phyloP scores from a whole-genome alignment of 2,888 invertebrate genomes.

The Papilio protenor region DNA sequence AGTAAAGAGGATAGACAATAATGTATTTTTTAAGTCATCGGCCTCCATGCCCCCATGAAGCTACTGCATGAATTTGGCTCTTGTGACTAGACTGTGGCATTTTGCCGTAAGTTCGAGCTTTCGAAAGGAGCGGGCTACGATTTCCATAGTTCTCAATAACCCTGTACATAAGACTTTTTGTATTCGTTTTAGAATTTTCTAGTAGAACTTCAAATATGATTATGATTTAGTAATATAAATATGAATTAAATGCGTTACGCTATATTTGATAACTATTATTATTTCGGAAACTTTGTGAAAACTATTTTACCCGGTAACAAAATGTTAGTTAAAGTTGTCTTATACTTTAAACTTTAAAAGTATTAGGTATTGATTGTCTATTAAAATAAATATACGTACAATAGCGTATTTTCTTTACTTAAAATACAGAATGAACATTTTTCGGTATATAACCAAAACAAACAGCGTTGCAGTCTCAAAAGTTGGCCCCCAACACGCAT shows the following conservation, averaged over 20 bases:
- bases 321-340: no score
- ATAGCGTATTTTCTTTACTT: background rate
- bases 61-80: slow-evolving; percentile 70
- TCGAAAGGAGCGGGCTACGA: slow-evolving; percentile 32
- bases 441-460: slow-evolving; percentile 13
- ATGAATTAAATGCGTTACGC: no score
- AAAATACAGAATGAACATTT: background rate
- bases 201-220: background rate
- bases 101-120: slow-evolving; percentile 59
- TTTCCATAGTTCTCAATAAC: slow-evolving; percentile 18
- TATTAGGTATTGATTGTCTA: background rate
- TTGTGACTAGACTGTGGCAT: slow-evolving; percentile 70
- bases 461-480: slow-evolving; percentile 23
- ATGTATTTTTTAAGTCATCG: slow-evolving; percentile 79
- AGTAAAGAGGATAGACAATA: slow-evolving; percentile 66
- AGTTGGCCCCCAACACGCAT: slow-evolving; percentile 42
- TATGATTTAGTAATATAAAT: background rate
- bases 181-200: background rate
- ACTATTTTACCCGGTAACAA: no score
- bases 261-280: no score
- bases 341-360: no score
- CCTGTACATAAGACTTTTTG: background rate
- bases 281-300: no score
- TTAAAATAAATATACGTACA: background rate
- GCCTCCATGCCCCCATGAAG: slow-evolving; percentile 66